phyloP scores from a whole-genome alignment of 2,113 vertebrate genomes.

The Manacus vitellinus region DNA sequence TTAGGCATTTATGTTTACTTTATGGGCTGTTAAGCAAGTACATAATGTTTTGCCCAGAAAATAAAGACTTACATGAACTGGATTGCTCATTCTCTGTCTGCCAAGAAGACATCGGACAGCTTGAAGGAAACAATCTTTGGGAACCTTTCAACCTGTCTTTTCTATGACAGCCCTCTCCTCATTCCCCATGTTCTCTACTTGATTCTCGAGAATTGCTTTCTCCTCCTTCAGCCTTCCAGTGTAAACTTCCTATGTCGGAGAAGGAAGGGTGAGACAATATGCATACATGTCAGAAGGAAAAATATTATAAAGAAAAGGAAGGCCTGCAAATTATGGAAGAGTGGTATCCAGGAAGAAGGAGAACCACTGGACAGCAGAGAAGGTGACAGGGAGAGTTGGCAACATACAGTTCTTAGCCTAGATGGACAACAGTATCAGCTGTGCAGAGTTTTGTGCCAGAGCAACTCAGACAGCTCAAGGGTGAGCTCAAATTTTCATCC shows the following conservation, averaged over 20 bases:
- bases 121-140: background rate
- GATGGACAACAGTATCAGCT: background rate
- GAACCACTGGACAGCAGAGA: background rate
- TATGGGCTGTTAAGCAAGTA: slow-evolving; percentile 16
- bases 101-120: background rate
- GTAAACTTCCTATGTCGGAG: background rate
- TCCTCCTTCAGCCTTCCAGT: background rate
- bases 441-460: background rate
- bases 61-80: background rate
- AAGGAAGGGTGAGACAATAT: background rate
- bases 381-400: background rate
- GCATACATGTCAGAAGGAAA: background rate
- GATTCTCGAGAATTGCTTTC: background rate
- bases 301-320: background rate
- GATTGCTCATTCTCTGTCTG: background rate
- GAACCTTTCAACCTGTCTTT: background rate
- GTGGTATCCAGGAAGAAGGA: background rate
- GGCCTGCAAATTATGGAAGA: background rate
- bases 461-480: background rate
- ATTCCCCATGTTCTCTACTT: background rate
- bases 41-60: background rate
- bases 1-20: slow-evolving; percentile 29
- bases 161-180: background rate
- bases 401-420: background rate
- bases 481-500: background rate